Conservation (phyloP, 2,888 invertebrate species). For the Seladonia tumulorum region DNA sequence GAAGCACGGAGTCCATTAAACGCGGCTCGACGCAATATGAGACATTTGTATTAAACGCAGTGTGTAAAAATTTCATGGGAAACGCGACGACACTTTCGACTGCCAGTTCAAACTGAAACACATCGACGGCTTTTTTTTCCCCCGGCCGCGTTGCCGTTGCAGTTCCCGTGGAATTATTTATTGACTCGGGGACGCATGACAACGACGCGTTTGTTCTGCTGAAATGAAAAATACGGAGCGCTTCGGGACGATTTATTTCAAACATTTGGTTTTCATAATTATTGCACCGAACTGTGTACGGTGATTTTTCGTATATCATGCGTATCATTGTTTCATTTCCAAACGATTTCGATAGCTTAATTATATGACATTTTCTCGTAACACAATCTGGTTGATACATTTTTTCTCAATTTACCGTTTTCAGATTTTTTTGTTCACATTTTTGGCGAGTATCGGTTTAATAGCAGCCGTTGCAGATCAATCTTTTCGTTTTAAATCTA, state of each 20-base stretch:
- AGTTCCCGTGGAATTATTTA: slow-evolving; percentile 20
- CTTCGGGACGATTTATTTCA: not conserved
- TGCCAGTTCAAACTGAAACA: slow-evolving; percentile 16
- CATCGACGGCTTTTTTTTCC: not conserved
- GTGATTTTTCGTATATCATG: too few species aligned
- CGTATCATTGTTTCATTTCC: too few species aligned
- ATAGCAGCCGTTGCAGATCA: too few species aligned
- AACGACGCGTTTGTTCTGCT: not conserved
- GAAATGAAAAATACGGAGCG: not conserved
- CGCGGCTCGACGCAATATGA: not conserved
- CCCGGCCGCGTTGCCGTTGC: not conserved
- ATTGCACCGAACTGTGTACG: not conserved
- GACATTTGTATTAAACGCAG: slow-evolving; percentile 30
- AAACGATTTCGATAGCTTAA: too few species aligned
- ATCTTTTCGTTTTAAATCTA: not conserved
- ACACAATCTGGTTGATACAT: too few species aligned
- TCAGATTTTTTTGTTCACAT: not conserved
- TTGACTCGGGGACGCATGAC: not conserved
- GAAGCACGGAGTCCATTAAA: slow-evolving; percentile 5
- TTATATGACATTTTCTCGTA: too few species aligned
- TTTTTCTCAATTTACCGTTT: not conserved
- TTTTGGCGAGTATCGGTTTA: not conserved
- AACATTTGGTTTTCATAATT: not conserved
- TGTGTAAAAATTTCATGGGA: slow-evolving; percentile 30
- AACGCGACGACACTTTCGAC: not conserved